These are phyloP conservation scores for Spondyliosoma cantharus DNA, from an alignment of 2,797 vertebrate species.

Conservation along the genomic window DNA sequence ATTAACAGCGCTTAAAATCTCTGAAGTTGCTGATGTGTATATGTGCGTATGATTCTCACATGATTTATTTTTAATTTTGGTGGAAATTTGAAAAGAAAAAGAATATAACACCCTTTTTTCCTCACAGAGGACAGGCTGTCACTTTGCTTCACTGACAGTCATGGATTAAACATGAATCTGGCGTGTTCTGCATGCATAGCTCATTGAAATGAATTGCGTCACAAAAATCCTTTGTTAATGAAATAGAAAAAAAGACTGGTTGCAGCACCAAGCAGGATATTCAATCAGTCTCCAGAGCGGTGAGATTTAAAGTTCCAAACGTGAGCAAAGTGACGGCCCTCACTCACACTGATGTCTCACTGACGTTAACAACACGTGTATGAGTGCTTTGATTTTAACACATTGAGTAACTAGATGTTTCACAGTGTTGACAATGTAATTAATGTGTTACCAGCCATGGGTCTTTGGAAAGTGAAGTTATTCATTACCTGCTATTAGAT, in stretches of 20 bases:
- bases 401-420: conserved; percentile 34
- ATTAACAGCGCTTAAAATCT: background rate
- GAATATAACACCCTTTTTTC: background rate
- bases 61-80: background rate
- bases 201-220: background rate
- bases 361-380: conserved; percentile 29
- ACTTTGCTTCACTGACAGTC: conserved; percentile 5
- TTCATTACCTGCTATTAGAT: conserved; percentile 58
- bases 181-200: background rate
- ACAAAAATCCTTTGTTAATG: background rate
- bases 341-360: conserved; percentile 12
- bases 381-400: conserved; percentile 34
- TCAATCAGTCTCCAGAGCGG: background rate
- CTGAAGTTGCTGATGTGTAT: background rate
- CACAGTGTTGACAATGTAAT: conserved; percentile 38
- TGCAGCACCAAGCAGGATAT: background rate
- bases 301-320: background rate
- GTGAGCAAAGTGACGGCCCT: conserved; percentile 22
- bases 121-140: conserved; percentile 19
- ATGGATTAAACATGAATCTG: background rate
- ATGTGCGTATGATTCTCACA: background rate
- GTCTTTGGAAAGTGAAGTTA: conserved; percentile 52
- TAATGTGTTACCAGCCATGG: conserved; percentile 44
- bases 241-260: background rate
- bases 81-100: background rate